Evolutionary conservation across 2,113 vertebrate genomes (phyloP), one percentile per base, ranked within the genome.

Genomic region (Chaetodon auriga): DNA sequence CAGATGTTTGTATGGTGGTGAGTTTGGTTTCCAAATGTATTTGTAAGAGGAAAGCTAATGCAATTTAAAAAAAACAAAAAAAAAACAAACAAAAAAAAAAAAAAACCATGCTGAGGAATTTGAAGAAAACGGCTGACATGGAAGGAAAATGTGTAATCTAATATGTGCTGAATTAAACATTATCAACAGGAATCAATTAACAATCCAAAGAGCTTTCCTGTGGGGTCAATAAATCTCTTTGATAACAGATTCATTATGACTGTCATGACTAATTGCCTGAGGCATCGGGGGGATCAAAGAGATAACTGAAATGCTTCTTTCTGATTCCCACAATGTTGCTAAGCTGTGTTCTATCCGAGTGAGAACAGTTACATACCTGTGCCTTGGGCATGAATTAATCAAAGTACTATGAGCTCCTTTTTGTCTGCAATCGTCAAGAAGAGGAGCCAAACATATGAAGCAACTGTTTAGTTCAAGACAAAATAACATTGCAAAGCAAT

Each of bases 261-360:
- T 62, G 38, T 51, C 21, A 48, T 43, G 73, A 60, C 6, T 65
- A 23, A 46, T 62, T 43, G 54, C 72, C 68, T 6, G 30, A 23
- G 60, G 72, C 15, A 2, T 46, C 3, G 19, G 14, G n/a, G 30
- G 23, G 18, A 83, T 25, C 7, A 15, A 66, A 23, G 23, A 43
- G 36, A 70, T 65, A 57, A 75, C 7, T 46, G 64, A 75, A 30
- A 6, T 43, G 41, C 16, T n/a, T 18, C 51, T 53, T 46, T 54
- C 7, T 13, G 54, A 75, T 23, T 71, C 60, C 51, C 53, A 75
- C 62, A 38, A 23, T 68, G 61, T 35, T 5, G 43, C 38, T n/a
- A 35, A 18, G 41, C 23, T 46, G 65, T 43, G 35, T 54, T 58
- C 41, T 14, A 75, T 49, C 49, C 25, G n/a, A 48, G 2, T 35